phyloP scores from a whole-genome alignment of 2,888 invertebrate species.

The Zaprionus lineosus region DNA sequence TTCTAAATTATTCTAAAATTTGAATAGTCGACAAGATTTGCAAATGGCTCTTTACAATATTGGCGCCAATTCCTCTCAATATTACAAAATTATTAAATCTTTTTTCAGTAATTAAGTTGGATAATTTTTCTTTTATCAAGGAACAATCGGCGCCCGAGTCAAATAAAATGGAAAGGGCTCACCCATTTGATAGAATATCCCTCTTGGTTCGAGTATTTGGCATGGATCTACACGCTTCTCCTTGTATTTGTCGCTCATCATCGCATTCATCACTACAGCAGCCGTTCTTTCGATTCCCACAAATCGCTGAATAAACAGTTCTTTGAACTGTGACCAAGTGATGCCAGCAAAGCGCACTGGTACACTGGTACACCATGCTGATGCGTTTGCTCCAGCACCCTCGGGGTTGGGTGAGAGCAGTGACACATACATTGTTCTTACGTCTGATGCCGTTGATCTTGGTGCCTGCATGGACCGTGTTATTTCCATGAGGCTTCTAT shows the following conservation, averaged over 20 bases:
- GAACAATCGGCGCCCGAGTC: too few species aligned
- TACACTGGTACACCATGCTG: background rate
- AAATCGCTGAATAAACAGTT: too few species aligned
- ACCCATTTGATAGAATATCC: slow-evolving; percentile 11
- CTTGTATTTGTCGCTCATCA: too few species aligned
- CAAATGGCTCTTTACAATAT: too few species aligned
- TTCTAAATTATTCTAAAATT: too few species aligned
- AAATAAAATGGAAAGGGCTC: slow-evolving; percentile 14
- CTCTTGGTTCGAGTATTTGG: background rate
- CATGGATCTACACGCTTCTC: slow-evolving; percentile 14
- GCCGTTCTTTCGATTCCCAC: too few species aligned
- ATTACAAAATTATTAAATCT: slow-evolving; percentile 2
- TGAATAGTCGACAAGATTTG: too few species aligned
- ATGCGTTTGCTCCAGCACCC: background rate
- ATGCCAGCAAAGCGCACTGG: too few species aligned
- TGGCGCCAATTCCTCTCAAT: slow-evolving; percentile 20
- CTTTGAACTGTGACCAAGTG: too few species aligned
- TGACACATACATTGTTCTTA: too few species aligned
- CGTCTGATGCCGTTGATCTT: slow-evolving; percentile 10
- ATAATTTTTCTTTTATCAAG: slow-evolving; percentile 9
- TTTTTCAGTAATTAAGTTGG: slow-evolving; percentile 5
- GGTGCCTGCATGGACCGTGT: slow-evolving; percentile 18
- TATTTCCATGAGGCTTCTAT: slow-evolving; percentile 22
- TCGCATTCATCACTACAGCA: too few species aligned
- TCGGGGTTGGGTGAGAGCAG: slow-evolving; percentile 1